Evolutionary conservation across 2,113 vertebrate species (phyloP).

Genomic region (Grantiella picta): DNA sequence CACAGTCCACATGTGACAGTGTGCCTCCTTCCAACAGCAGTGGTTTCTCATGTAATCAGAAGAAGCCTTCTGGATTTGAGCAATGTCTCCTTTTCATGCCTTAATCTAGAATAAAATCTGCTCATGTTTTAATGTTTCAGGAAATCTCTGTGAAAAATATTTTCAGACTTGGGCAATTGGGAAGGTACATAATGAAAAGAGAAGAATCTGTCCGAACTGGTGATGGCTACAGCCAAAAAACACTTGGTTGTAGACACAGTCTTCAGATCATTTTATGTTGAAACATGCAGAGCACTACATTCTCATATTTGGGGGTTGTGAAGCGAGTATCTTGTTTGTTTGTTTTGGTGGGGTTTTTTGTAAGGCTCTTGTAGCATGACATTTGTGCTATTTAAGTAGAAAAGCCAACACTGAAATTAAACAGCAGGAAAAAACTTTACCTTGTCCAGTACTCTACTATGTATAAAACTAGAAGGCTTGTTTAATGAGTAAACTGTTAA

Average conservation of each 20-base stretch:
- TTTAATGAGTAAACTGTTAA: background rate
- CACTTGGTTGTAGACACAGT: background rate
- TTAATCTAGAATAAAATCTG: background rate
- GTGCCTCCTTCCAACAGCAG: background rate
- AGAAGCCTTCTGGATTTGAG: background rate
- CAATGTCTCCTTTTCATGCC: background rate
- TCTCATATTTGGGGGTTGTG: background rate
- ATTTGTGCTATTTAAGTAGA: background rate
- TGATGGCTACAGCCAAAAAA: background rate
- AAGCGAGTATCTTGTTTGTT: background rate
- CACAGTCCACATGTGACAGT: accelerated
- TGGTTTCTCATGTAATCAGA: background rate
- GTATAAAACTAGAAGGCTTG: background rate
- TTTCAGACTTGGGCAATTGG: background rate
- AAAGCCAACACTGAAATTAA: background rate
- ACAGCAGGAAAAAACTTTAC: background rate
- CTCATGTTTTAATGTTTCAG: background rate
- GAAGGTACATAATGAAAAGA: background rate
- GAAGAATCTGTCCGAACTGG: background rate
- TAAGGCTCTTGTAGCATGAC: background rate
- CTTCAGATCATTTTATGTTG: background rate
- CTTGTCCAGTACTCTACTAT: background rate
- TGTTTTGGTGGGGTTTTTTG: background rate
- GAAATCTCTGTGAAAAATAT: background rate
- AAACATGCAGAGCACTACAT: background rate